These are phyloP conservation scores for Platynereis dumerilii DNA, from an alignment of 2,888 invertebrate genomes.

Conservation along the genomic window DNA sequence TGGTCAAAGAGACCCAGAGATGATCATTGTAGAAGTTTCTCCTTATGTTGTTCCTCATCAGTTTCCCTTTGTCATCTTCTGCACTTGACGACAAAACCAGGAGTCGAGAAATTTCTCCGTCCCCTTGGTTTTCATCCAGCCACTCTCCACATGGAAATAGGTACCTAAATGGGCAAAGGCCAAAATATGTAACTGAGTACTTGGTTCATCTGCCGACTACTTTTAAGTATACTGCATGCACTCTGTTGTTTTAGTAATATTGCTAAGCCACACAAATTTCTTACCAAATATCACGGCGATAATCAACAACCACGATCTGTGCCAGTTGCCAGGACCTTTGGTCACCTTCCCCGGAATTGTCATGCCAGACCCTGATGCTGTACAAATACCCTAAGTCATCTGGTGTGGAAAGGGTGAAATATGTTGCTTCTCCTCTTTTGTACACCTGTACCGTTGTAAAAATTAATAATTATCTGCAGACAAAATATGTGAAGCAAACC, in stretches of 20 bases:
- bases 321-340: not conserved
- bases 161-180: not conserved
- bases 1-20: not conserved
- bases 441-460: no score
- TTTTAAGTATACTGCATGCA: no score
- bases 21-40: not conserved
- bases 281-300: not conserved
- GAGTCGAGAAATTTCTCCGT: not conserved
- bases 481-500: no score
- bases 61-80: not conserved
- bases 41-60: not conserved
- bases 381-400: constrained; percentile 1
- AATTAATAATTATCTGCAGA: no score
- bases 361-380: not conserved
- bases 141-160: constrained; percentile 4
- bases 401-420: not conserved
- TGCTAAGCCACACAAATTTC: no score
- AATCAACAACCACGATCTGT: not conserved
- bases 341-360: not conserved
- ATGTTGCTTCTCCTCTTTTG: not conserved
- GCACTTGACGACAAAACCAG: not conserved
- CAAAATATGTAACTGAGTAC: no score
- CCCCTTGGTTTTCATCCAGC: constrained; percentile 1
- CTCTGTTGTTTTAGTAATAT: no score
- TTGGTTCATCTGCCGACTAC: no score